phyloP scores from a whole-genome alignment of 2,888 invertebrate genomes.

The Sycophila texana region DNA sequence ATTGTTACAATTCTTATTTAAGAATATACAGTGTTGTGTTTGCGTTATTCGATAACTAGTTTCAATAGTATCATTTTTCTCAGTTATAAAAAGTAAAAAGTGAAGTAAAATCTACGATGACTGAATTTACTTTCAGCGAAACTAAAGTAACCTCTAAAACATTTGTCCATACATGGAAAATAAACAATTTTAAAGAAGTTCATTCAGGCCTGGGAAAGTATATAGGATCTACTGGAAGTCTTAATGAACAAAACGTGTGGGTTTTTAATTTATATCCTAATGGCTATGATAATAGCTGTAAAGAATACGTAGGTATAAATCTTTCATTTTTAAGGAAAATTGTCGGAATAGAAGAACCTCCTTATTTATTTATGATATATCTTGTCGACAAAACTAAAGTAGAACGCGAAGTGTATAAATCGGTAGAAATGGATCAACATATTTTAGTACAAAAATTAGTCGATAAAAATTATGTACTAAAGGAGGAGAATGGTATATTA shows the following conservation, averaged over 20 bases:
- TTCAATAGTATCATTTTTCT: too few species aligned
- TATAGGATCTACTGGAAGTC: background rate
- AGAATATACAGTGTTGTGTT: too few species aligned
- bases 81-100: too few species aligned
- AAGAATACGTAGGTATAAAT: background rate
- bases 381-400: background rate
- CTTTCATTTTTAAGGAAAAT: background rate
- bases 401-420: background rate
- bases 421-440: background rate
- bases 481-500: background rate
- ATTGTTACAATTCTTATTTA: too few species aligned
- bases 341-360: background rate
- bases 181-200: background rate
- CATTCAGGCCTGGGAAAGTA: background rate
- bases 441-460: background rate
- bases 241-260: background rate
- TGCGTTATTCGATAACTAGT: too few species aligned
- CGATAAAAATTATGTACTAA: background rate
- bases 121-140: too few species aligned
- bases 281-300: background rate
- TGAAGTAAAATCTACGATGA: too few species aligned
- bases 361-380: background rate
- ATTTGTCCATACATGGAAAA: background rate
- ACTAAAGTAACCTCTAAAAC: too few species aligned
- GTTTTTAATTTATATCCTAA: conserved; percentile 1